phyloP scores from a whole-genome alignment of 2,888 invertebrate species.

The Diaprepes abbreviatus region DNA sequence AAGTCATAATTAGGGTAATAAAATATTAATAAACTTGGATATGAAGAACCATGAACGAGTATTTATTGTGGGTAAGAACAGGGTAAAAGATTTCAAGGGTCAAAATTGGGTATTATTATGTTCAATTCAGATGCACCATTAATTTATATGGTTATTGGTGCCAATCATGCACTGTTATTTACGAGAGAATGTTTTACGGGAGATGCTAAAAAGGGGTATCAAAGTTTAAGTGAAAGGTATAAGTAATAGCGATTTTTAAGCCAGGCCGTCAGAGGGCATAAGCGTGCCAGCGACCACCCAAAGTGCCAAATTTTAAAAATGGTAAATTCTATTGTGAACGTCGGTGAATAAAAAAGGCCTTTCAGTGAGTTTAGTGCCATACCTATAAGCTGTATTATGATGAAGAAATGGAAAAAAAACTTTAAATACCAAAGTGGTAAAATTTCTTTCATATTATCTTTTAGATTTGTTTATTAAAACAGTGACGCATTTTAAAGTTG shows the following conservation, averaged over 20 bases:
- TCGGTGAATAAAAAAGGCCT: too few species aligned
- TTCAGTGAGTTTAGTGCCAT: too few species aligned
- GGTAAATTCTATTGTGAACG: too few species aligned
- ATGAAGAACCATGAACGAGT: neutral
- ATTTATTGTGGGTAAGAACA: constrained; percentile 3
- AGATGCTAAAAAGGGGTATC: neutral
- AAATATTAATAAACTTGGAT: constrained; percentile 8
- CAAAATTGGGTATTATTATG: neutral
- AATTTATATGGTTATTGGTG: constrained; percentile 13
- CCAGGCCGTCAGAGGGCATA: neutral
- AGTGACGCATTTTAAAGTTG: too few species aligned
- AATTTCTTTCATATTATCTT: too few species aligned
- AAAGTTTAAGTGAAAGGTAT: neutral
- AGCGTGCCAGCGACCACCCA: neutral
- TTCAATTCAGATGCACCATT: neutral
- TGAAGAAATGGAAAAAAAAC: too few species aligned
- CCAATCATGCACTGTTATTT: constrained; percentile 15
- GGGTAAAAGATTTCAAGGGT: neutral
- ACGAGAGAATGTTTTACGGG: neutral
- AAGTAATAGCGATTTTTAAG: neutral
- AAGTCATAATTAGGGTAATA: constrained; percentile 4
- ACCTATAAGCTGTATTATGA: too few species aligned
- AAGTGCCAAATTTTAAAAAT: neutral
- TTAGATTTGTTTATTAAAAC: too few species aligned
- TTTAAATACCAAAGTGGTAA: too few species aligned